Base-by-base conservation (phyloP, 2,888 invertebrate genomes). In the Deroplatys truncata region DNA sequence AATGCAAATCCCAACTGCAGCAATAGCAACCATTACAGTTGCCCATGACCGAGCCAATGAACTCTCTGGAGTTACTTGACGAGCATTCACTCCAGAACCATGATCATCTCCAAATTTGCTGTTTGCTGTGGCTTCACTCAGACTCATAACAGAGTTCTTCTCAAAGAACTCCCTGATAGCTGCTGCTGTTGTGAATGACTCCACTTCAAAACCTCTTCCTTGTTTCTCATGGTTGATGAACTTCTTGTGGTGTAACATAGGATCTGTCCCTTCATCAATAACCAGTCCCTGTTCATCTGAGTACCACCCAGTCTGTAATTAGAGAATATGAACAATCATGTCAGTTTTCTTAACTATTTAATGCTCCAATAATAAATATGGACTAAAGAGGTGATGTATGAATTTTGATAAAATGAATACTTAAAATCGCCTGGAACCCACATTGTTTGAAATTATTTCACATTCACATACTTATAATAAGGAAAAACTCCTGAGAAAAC, bases 41-140 rank as follows among this genome's bases (percentile, higher is more conserved):
- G 92, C 92, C 93, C 93, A 93, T 16, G 92, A 92, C 84, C 92
- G 85, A 8, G 92, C 91, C 56, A 92, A 91, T 89, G 92, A 92
- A 82, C 91, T 91, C 90, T 92, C 92, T 28, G 92, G 92, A 43
- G 88, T 88, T 7, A 90, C 88, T 29, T 89, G 56, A 20, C 88
- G 85, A 20, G 90, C 90, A 86, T 90, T 88, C 9, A 90, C 91
- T 4, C 89, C 90, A 29, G 88, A 88, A 5, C 84, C 88, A n/a
- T 82, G 28, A 15, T 87, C 82, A 25, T 49, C 72, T 82, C 15
- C 49, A 28, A 85, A 28, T 82, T 89, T 83, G 56, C 25, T 35
- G 29, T 82, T 90, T 29, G 28, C 89, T 84, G 35, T 31, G 82
- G 84, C 82, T 83, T 89, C 89, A 31, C 86, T 84, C 28, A 88